Base-by-base conservation (phyloP, 1,140 invertebrate genomes). In the Neodiprion fabricii region DNA sequence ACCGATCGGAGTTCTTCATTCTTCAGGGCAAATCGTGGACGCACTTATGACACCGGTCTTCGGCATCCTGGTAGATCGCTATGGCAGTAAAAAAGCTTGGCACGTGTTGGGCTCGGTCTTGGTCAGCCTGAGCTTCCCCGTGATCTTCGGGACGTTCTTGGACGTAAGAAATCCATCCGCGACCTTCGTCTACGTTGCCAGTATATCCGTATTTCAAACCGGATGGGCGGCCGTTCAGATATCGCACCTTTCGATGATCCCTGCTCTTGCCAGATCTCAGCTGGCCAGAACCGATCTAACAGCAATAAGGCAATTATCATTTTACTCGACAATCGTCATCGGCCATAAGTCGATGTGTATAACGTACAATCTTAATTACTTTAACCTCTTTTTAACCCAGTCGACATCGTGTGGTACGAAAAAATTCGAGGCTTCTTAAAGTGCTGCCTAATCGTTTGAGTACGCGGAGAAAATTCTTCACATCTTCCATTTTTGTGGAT, bases 171-270 rank as follows among this genome's bases (percentile, higher is more conserved):
- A 76, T 76, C 73, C 83, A 49, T 89, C 88, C 71, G 81, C 85
- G 12, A 80, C 89, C 79, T 74, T 89, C 28, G 71, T 84, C 85
- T 97, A 96, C 84, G 89, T 92, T 2, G 84, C 91, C 23, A 93
- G 96, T 76, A 96, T 98, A 72, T 89, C 93, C 28, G 85, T 96
- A 61, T 98, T 98, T 86, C 97, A 98, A 90, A 93, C 94, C 78
- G 96, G 96, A 9, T 98, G 96, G 96, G 96, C 96, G 7, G 89
- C 94, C 9, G 94, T 95, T 9, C 96, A 98, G 89, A 97, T 98
- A 77, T 95, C 96, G 9, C 96, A 98, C 89, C 89, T 98, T 14
- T 94, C 96, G 0, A 92, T 98, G 85, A 97, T 98, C 84, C 95
- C 96, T 9, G 91, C 93, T 71, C 90, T 97, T 68, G 92, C 94